A percentile compares a stretch with the other conserved stretches of the same genome.
These are phyloP conservation scores for Ischnura elegans DNA, from an alignment of 2,888 invertebrate species.

Conservation along the genomic window DNA sequence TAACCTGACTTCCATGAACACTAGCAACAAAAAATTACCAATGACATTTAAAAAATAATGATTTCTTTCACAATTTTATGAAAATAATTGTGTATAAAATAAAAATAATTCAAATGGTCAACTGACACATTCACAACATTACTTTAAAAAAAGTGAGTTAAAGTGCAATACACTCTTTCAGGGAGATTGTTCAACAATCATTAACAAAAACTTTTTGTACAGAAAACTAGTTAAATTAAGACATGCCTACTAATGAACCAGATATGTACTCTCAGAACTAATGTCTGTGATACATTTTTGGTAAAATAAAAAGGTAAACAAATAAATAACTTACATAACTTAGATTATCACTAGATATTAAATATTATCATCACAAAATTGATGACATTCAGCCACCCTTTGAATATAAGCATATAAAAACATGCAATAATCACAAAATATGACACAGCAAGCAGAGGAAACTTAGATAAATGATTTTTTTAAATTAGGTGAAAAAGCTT, in stretches of 20 bases:
- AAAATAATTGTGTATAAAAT: slow-evolving; percentile 39
- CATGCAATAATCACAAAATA: slow-evolving; percentile 52
- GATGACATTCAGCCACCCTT: slow-evolving; percentile 22
- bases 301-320: slow-evolving; percentile 3
- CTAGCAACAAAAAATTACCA: slow-evolving; percentile 52
- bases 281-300: slow-evolving; percentile 28
- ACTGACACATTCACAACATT: background rate
- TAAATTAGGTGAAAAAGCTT: slow-evolving; percentile 30
- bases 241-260: background rate
- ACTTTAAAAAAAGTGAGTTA: slow-evolving; percentile 42
- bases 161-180: background rate
- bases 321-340: slow-evolving; percentile 64
- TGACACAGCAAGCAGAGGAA: slow-evolving; percentile 27
- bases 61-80: slow-evolving; percentile 42
- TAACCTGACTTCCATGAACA: slow-evolving; percentile 56
- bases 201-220: slow-evolving; percentile 47
- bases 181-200: slow-evolving; percentile 51
- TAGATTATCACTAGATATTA: slow-evolving; percentile 45
- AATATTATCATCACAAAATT: slow-evolving; percentile 60
- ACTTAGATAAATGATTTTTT: slow-evolving; percentile 23
- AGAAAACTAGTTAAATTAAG: slow-evolving; percentile 36
- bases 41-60: slow-evolving; percentile 53
- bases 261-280: slow-evolving; percentile 29
- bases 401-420: slow-evolving; percentile 45
- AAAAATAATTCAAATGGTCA: slow-evolving; percentile 40